Percentiles rank a stretch among this genome's conserved stretches.
These are phyloP conservation scores for Armadillidium nasatum DNA, from an alignment of 1,140 invertebrate species.

Conservation along the genomic window DNA sequence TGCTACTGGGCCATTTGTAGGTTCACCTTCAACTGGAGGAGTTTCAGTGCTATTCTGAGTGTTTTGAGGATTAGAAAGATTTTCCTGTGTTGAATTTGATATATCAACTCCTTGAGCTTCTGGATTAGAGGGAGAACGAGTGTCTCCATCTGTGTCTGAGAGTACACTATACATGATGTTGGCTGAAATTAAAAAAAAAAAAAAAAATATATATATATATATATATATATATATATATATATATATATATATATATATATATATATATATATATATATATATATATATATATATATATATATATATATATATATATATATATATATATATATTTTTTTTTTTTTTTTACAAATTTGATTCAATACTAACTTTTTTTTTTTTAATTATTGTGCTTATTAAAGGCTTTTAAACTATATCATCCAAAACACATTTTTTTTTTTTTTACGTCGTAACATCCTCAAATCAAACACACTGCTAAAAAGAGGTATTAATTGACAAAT, in stretches of 20 bases:
- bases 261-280: constrained; percentile 8
- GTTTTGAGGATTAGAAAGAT: constrained; percentile 12
- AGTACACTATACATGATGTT: background rate
- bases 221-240: too few species aligned
- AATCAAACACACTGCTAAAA: too few species aligned
- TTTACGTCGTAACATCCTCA: too few species aligned
- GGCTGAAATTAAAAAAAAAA: background rate
- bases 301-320: constrained; percentile 23
- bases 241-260: constrained; percentile 8
- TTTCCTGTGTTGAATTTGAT: background rate
- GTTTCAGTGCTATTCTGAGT: constrained; percentile 6
- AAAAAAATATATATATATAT: background rate
- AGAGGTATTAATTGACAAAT: too few species aligned
- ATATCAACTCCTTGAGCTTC: constrained; percentile 2
- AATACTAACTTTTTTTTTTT: too few species aligned
- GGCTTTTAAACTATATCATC: too few species aligned
- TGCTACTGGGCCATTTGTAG: too few species aligned
- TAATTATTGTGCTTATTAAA: too few species aligned
- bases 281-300: constrained; percentile 23
- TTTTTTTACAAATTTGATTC: too few species aligned
- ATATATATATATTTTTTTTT: constrained; percentile 20
- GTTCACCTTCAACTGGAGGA: background rate
- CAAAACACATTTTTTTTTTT: too few species aligned
- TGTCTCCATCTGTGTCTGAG: constrained; percentile 12
- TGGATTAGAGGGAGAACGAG: constrained; percentile 7